These are phyloP conservation scores for Busseola fusca DNA, from an alignment of 2,888 invertebrate species.

Conservation along the genomic window DNA sequence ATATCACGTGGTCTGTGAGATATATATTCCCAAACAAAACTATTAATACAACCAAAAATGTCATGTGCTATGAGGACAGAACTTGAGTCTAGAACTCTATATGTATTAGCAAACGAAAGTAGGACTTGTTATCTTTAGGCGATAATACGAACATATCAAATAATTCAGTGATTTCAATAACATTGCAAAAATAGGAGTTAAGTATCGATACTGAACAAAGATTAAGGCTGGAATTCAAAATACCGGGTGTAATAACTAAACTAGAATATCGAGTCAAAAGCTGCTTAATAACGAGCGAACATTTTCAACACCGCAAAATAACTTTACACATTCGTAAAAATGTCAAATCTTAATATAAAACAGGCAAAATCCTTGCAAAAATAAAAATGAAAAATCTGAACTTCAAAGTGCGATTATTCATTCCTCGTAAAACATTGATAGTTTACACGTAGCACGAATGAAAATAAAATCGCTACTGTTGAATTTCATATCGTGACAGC, in stretches of 20 bases:
- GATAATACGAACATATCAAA: slow-evolving; percentile 16
- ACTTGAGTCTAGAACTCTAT: not conserved
- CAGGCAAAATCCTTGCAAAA: slow-evolving; percentile 22
- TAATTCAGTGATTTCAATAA: slow-evolving; percentile 25
- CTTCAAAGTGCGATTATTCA: slow-evolving; percentile 24
- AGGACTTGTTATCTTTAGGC: slow-evolving; percentile 15
- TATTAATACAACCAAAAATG: not conserved
- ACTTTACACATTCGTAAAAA: not conserved
- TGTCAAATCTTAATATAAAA: slow-evolving; percentile 6
- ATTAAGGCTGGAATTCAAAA: slow-evolving; percentile 21
- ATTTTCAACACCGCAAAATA: slow-evolving; percentile 25
- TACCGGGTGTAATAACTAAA: slow-evolving; percentile 22
- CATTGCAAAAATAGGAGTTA: slow-evolving; percentile 27
- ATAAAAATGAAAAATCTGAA: slow-evolving; percentile 24
- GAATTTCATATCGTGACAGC: slow-evolving; percentile 57
- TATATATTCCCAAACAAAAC: not conserved
- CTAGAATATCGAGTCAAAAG: slow-evolving; percentile 27
- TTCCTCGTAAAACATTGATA: slow-evolving; percentile 34
- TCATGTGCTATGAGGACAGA: not conserved
- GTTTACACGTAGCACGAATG: slow-evolving; percentile 38
- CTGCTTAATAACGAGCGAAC: slow-evolving; percentile 3
- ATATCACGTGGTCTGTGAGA: not conserved
- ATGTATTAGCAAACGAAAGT: slow-evolving; percentile 10
- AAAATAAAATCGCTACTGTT: slow-evolving; percentile 45
- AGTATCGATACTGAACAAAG: slow-evolving; percentile 17